Evolutionary conservation across 2,888 invertebrate genomes (phyloP).

Genomic region (Gari tellinella): DNA sequence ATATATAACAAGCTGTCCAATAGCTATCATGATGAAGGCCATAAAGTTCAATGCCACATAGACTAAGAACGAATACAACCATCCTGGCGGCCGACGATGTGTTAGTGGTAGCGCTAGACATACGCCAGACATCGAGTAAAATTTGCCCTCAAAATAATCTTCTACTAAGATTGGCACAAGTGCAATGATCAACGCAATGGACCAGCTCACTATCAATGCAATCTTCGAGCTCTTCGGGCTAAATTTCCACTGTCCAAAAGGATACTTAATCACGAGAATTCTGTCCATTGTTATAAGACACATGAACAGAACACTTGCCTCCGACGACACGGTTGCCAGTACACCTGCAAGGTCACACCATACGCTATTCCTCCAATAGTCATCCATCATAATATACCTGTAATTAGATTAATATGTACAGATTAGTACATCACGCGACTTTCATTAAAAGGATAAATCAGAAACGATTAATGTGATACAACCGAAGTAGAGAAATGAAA

Average conservation of each 20-base stretch:
- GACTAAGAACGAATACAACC: conserved; percentile 80
- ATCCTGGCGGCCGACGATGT: no score
- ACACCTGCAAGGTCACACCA: conserved; percentile 63
- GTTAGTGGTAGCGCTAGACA: conserved; percentile 82
- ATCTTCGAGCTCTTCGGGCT: conserved; percentile 59
- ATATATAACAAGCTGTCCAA: no score
- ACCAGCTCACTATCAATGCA: conserved; percentile 71
- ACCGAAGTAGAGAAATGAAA: no score
- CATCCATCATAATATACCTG: conserved; percentile 12
- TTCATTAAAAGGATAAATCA: no score
- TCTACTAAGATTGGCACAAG: conserved; percentile 75
- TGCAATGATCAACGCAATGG: conserved; percentile 69
- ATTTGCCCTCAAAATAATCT: conserved; percentile 75
- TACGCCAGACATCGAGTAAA: conserved; percentile 78
- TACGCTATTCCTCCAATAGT: conserved; percentile 60
- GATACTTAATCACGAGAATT: conserved; percentile 87
- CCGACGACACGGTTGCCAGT: conserved; percentile 85
- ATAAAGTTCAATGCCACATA: conserved; percentile 78
- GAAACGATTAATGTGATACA: no score
- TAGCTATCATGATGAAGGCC: conserved; percentile 76
- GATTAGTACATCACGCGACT: no score
- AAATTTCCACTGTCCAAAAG: conserved; percentile 83
- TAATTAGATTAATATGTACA: no score
- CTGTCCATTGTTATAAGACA: conserved; percentile 88
- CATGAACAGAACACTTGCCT: conserved; percentile 87